Evolutionary conservation across 2,113 vertebrate genomes (phyloP).

Genomic region (Tupaia tana): DNA sequence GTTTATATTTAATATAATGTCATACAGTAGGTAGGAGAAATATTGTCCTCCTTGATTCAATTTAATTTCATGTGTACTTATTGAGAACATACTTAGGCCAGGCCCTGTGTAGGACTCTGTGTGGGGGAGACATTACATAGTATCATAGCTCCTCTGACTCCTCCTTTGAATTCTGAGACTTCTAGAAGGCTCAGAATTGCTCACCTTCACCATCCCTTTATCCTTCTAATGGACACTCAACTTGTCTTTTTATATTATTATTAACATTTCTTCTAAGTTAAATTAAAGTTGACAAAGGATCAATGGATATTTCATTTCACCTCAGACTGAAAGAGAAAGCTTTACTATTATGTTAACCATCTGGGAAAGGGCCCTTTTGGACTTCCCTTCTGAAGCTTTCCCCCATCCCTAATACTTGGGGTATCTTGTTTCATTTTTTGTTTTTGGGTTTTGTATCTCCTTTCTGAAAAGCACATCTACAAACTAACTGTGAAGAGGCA

Average conservation of each 20-base stretch:
- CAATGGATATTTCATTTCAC: slow-evolving; percentile 34
- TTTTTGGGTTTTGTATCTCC: neutral
- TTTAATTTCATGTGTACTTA: neutral
- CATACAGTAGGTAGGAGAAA: neutral
- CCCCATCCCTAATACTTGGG: no score
- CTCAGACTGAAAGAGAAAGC: neutral
- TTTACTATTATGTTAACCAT: neutral
- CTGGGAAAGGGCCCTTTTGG: neutral
- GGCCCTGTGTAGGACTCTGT: neutral
- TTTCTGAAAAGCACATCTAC: neutral
- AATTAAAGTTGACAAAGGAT: slow-evolving; percentile 43
- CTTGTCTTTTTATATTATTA: neutral
- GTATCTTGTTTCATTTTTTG: neutral
- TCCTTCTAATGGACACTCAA: neutral
- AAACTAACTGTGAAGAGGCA: neutral
- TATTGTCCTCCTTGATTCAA: neutral
- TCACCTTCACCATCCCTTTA: neutral
- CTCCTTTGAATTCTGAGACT: neutral
- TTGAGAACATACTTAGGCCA: neutral
- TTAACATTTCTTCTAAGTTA: neutral
- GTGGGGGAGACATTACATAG: neutral
- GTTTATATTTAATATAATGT: neutral
- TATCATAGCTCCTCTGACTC: neutral
- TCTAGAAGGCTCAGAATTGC: neutral
- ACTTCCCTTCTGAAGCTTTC: neutral